These are phyloP conservation scores for Tetragonula carbonaria DNA, from an alignment of 2,888 invertebrate genomes.

Conservation along the genomic window DNA sequence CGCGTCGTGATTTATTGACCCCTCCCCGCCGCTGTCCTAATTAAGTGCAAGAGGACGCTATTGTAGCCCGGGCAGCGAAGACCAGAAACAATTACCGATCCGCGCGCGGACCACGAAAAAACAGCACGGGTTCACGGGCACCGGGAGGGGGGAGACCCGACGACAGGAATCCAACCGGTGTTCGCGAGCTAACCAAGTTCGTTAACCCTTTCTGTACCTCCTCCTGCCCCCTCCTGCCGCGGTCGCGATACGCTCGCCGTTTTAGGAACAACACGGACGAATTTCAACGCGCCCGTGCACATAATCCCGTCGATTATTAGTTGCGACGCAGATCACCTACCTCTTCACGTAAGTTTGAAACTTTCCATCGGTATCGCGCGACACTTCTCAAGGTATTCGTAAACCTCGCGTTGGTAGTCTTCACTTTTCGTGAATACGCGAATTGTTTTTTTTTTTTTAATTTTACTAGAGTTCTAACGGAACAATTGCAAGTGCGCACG, in stretches of 20 bases:
- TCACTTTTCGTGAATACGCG: no score
- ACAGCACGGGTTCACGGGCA: conserved; percentile 62
- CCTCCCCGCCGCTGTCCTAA: conserved; percentile 74
- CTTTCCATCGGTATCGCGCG: no score
- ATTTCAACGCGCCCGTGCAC: background rate
- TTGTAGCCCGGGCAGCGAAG: conserved; percentile 63
- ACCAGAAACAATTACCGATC: conserved; percentile 69
- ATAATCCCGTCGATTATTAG: background rate
- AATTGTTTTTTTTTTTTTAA: no score
- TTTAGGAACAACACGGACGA: conserved; percentile 42
- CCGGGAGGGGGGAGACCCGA: conserved; percentile 17
- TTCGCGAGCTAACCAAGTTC: conserved; percentile 51
- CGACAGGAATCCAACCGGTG: conserved; percentile 54
- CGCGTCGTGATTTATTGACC: conserved; percentile 79
- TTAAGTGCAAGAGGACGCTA: conserved; percentile 77
- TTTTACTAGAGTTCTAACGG: no score
- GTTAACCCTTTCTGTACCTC: conserved; percentile 62
- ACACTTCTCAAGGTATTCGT: no score
- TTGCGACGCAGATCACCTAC: background rate
- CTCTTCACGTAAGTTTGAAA: no score
- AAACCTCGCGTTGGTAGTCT: no score
- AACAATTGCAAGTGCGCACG: no score
- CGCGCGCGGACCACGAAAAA: conserved; percentile 56
- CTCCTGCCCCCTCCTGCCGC: no score
- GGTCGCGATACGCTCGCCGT: conserved; percentile 49